A percentile compares a stretch with the other conserved stretches of the same genome.
These are phyloP conservation scores for Eremobia ochroleuca DNA, from an alignment of 2,888 invertebrate genomes.

Conservation along the genomic window DNA sequence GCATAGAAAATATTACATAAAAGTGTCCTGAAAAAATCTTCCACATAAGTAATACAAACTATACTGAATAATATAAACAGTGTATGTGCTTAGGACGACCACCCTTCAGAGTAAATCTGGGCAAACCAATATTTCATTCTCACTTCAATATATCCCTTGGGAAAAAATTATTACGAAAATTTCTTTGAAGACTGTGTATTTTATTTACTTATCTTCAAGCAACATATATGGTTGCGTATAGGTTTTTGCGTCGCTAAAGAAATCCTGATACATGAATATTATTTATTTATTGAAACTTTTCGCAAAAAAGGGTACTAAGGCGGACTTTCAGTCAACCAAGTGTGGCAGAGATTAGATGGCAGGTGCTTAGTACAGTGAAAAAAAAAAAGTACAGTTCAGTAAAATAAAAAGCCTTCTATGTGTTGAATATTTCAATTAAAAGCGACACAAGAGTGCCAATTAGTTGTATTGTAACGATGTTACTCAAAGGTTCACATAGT, in stretches of 20 bases:
- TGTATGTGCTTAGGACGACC: slow-evolving; percentile 16
- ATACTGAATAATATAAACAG: slow-evolving; percentile 11
- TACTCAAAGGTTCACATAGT: not conserved
- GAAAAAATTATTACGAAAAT: slow-evolving; percentile 23
- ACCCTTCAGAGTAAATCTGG: slow-evolving; percentile 34
- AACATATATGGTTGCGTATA: slow-evolving; percentile 10
- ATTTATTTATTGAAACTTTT: too few relatives aligned
- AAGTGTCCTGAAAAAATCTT: not conserved
- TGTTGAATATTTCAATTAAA: not conserved
- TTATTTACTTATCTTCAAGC: slow-evolving; percentile 42
- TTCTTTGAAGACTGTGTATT: slow-evolving; percentile 40
- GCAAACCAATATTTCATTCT: slow-evolving; percentile 53
- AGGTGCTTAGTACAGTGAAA: too few relatives aligned
- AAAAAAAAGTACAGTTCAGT: too few relatives aligned
- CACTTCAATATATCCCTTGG: slow-evolving; percentile 47
- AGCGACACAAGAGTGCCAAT: not conserved
- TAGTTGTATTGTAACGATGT: not conserved
- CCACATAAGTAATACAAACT: not conserved
- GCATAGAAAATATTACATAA: not conserved
- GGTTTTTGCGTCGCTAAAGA: too few relatives aligned
- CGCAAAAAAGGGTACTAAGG: too few relatives aligned
- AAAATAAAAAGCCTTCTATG: not conserved
- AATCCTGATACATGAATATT: too few relatives aligned
- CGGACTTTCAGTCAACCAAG: too few relatives aligned
- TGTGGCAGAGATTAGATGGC: too few relatives aligned